Base-by-base conservation (phyloP, 1,140 invertebrate genomes). In the Anastrepha obliqua region DNA sequence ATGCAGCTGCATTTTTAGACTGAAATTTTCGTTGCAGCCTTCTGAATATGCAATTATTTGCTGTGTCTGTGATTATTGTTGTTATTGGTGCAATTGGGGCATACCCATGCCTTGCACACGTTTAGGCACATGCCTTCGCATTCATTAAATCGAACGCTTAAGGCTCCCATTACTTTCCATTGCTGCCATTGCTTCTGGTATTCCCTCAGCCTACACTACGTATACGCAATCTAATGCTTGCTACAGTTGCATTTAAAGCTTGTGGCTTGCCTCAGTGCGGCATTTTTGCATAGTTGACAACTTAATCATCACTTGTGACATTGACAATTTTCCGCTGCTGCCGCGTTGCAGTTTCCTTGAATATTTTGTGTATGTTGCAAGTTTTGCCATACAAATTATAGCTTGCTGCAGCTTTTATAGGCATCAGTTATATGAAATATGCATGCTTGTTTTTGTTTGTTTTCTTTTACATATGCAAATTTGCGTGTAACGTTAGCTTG, bases 291-390 rank as follows among this genome's bases (percentile, higher is more conserved):
- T 55, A 47, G n/a, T 15, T 81, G 47, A 81, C 74, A 81, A 81
- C 74, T 81, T 81, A 81, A 55, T 81, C 74, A 55, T 81, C 74
- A 81, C 74, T 81, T n/a, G 29, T 81, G 74, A n/a, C 74, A 20
- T 9, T 55, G 74, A 9, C n/a, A 20, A 81, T 55, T 55, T 74
- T 47, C 67, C 9, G 51, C 51, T 74, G 39, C 42, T 47, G 42
- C 67, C 44, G 13, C 15, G 42, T 44, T 44, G 39, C 67, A 2
- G 11, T 8, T 2, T 55, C 51, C 11, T 55, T 55, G 51, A 11
- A 3, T 8, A 55, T 55, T 55, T 55, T 55, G 11, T 29, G 29
- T 29, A 29, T 29, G 29, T 29, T 29, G 29, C 29, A 29, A 29
- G 29, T 55, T 55, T 55, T 11, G 6, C 11, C 51, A 44, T 74